Evolutionary conservation across 2,797 vertebrate genomes (phyloP), one percentile per base, ranked within the genome.

Genomic region (Tragopan temminckii): DNA sequence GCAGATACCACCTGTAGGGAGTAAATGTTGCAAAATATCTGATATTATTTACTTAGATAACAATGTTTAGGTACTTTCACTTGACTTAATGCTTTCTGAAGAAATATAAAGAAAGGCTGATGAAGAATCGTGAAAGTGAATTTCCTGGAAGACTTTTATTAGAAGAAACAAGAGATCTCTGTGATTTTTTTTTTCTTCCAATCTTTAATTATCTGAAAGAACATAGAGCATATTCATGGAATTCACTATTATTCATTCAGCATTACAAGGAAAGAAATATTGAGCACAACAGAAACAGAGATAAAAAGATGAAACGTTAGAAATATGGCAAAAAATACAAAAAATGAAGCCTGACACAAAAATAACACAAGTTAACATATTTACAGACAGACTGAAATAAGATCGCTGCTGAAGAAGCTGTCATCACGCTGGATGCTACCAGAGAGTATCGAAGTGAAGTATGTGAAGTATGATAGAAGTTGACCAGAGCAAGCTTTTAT

Each of bases 81-180:
- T 89, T 52, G 38, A 57, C 52, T 84, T 43, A 66, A 61, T 64
- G 46, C 17, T 85, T 33, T 24, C 42, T 81, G 66, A 70, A 89
- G 82, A 92, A 88, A 80, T 52, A 85, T 43, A 92, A 88, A 69
- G n/a, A 81, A 24, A 90, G 31, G 9, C 9, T 93, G 85, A 90
- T 53, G 45, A 88, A 8, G 38, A 91, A 57, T 66, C 35, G 33
- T 21, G 95, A 94, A 94, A 57, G 7, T 67, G 70, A 77, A 70
- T 85, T 67, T 78, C 13, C n/a, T 72, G 40, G 50, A 92, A 86
- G 50, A 42, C 7, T 84, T 93, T 90, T 91, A 67, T 15, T 62
- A 27, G 21, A 76, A 63, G 23, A 69, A 89, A 59, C 1, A 20
- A 42, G 1, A 81, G 27, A 9, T 61, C 9, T 50, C 11, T 74